phyloP scores from a whole-genome alignment of 2,888 invertebrate species.

The Tortricodes alternella region DNA sequence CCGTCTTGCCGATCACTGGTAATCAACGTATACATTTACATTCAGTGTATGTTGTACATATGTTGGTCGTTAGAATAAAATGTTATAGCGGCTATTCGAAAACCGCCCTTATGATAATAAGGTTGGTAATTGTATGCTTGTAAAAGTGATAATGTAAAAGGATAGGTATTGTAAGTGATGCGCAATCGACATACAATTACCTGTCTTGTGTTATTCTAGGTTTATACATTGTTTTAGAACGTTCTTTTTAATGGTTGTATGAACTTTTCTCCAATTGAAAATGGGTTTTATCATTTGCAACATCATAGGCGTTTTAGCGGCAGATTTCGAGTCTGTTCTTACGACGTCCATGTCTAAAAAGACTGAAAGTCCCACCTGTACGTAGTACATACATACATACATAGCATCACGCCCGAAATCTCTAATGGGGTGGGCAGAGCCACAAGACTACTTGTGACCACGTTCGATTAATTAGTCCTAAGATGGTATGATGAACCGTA shows the following conservation, averaged over 20 bases:
- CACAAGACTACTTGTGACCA: too few relatives aligned
- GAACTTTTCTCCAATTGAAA: not conserved
- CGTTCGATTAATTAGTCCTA: too few relatives aligned
- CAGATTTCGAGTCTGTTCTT: too few relatives aligned
- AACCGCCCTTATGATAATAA: constrained; percentile 8
- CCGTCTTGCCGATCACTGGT: too few relatives aligned
- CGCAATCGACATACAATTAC: constrained; percentile 43
- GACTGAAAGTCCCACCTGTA: too few relatives aligned
- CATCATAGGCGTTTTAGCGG: too few relatives aligned
- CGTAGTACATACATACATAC: too few relatives aligned
- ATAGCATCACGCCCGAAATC: too few relatives aligned
- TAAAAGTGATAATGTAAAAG: constrained; percentile 19
- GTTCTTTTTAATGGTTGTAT: not conserved
- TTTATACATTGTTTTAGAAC: constrained; percentile 42
- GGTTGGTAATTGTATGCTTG: constrained; percentile 51
- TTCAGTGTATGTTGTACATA: constrained; percentile 53
- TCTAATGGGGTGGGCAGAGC: too few relatives aligned
- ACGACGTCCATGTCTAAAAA: too few relatives aligned
- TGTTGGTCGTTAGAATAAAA: constrained; percentile 62
- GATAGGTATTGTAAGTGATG: constrained; percentile 18
- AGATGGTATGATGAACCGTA: too few relatives aligned
- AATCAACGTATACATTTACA: too few relatives aligned
- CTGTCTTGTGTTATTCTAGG: constrained; percentile 48
- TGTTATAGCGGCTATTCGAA: constrained; percentile 51
- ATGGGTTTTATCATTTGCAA: not conserved